Percentiles rank a stretch among this genome's conserved stretches.
These are phyloP conservation scores for Premnoplex brunnescens DNA, from an alignment of 2,797 vertebrate genomes.

Conservation along the genomic window DNA sequence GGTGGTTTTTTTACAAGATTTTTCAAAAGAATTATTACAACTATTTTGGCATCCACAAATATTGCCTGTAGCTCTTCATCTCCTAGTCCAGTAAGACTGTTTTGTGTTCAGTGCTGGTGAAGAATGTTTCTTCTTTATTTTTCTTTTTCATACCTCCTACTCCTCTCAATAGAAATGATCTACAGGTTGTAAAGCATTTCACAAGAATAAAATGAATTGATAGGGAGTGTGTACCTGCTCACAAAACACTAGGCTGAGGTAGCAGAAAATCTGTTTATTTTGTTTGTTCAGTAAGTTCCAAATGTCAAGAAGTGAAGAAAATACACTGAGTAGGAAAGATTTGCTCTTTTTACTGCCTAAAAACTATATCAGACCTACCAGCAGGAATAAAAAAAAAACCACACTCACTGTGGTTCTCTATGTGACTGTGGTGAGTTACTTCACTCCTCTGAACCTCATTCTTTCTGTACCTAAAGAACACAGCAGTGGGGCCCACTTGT, in stretches of 20 bases:
- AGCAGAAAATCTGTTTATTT: not conserved
- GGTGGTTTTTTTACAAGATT: not conserved
- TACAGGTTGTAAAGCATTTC: not conserved
- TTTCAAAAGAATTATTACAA: not conserved
- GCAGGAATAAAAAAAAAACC: not conserved
- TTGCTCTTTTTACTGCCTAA: not conserved
- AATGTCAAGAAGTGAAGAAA: not conserved
- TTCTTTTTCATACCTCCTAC: not conserved
- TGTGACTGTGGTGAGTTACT: not conserved
- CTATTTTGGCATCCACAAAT: not conserved
- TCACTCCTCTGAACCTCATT: not conserved
- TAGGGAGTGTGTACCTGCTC: not conserved
- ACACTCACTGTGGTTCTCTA: fast-evolving
- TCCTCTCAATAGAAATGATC: not conserved
- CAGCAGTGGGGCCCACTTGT: not conserved
- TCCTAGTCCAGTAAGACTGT: not conserved
- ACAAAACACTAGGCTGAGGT: not conserved
- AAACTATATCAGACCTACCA: not conserved
- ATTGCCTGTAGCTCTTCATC: not conserved
- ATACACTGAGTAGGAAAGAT: not conserved
- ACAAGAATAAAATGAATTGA: not conserved
- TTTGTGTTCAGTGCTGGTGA: not conserved
- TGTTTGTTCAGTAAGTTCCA: not conserved
- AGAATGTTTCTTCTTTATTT: not conserved
- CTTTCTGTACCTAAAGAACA: not conserved